These are phyloP conservation scores for Jordanella pulchra DNA, from an alignment of 2,797 vertebrate genomes.

Conservation along the genomic window DNA sequence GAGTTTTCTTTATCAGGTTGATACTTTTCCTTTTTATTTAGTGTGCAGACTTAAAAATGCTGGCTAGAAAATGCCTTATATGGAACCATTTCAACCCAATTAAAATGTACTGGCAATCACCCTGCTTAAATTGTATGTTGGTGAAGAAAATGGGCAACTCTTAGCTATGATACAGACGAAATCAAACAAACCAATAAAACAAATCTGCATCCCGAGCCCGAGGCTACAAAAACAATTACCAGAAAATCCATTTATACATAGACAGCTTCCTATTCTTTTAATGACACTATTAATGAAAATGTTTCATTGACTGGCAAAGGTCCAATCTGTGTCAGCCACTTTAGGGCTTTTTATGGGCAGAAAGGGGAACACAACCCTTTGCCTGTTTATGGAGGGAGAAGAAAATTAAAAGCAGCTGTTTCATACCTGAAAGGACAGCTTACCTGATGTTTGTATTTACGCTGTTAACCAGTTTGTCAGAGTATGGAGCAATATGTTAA, in stretches of 20 bases:
- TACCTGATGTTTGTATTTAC: slow-evolving; percentile 13
- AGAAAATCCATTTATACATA: slow-evolving; percentile 80
- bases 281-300: slow-evolving; percentile 79
- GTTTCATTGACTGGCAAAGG: slow-evolving; percentile 61
- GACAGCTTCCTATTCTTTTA: slow-evolving; percentile 71
- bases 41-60: slow-evolving; percentile 13
- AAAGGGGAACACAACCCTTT: slow-evolving; percentile 25
- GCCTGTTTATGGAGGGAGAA: slow-evolving; percentile 34
- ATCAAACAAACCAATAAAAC: slow-evolving; percentile 72
- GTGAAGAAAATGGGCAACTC: slow-evolving; percentile 64
- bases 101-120: slow-evolving; percentile 49
- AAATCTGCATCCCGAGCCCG: slow-evolving; percentile 64
- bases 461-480: slow-evolving; percentile 14
- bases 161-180: slow-evolving; percentile 65
- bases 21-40: slow-evolving; percentile 21
- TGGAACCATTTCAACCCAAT: slow-evolving; percentile 53
- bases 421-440: slow-evolving; percentile 11
- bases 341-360: slow-evolving; percentile 18
- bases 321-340: slow-evolving; percentile 43
- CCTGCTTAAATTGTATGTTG: slow-evolving; percentile 59
- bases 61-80: slow-evolving; percentile 27
- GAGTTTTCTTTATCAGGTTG: slow-evolving; percentile 27
- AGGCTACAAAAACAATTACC: slow-evolving; percentile 80
- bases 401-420: slow-evolving; percentile 35
- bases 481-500: slow-evolving; percentile 12